Base-by-base conservation (phyloP, 2,113 vertebrate genomes). In the Coracopsis vasa region DNA sequence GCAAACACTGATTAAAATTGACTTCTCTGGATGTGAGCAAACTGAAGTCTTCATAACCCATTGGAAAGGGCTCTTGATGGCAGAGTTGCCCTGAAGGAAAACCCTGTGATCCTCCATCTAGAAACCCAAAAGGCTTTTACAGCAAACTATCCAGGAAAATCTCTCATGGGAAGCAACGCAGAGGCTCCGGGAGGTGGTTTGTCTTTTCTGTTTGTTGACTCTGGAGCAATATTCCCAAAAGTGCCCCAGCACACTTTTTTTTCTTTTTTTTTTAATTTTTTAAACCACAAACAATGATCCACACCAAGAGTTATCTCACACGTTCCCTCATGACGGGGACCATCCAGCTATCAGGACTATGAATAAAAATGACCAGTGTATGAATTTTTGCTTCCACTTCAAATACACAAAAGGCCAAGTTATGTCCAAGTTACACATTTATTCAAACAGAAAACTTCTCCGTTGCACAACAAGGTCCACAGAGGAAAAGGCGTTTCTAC, bases 171-270 rank as follows among this genome's bases (percentile, higher is more conserved):
- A 74, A 45, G 48, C 54, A 56, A 60, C 56, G 73, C 56, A 15
- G 53, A 71, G 50, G 51, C 92, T 97, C 78, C 79, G 67, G 86
- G 35, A 75, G 33, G 25, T 37, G 45, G 13, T 8, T 41, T 86
- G 88, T 90, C 73, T 67, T 94, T 53, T 95, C 93, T 82, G 31
- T 42, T 60, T 94, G 64, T 79, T 94, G 95, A 86, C 95, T 87
- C 39, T 13, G 53, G 78, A 94, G 86, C 65, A 66, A 80, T 39
- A 39, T 60, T 92, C 73, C 75, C 72, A 42, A 44, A 58, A 89
- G 33, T 73, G 50, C 70, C 29, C 25, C 61, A 89, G 62, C 35
- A 64, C 7, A 78, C 15, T 41, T 81, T 71, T 80, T 64, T 88
- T 61, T 85, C 29, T 51, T 29, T 53, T 61, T 92, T 65, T 37